Evolutionary conservation across 1,140 invertebrate genomes (phyloP).

Genomic region (Drosophila serrata): DNA sequence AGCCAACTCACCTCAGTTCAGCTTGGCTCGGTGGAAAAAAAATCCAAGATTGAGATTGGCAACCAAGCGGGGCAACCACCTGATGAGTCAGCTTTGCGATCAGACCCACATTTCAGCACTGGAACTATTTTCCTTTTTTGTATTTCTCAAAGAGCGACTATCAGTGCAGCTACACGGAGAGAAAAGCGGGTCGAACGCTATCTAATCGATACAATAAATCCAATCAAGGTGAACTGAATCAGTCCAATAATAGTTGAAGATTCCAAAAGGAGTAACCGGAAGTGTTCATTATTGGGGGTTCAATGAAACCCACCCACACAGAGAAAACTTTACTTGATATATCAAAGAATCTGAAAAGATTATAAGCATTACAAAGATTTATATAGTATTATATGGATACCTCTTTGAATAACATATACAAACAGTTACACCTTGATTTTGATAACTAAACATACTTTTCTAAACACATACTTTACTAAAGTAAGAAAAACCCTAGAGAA

Average conservation of each 20-base stretch:
- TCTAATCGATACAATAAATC: conserved; percentile 7
- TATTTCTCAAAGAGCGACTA: too few species aligned
- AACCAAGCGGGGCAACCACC: conserved; percentile 54
- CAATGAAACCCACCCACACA: too few species aligned
- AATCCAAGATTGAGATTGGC: conserved; percentile 33
- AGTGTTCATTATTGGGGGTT: neutral
- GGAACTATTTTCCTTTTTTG: neutral
- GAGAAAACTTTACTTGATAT: too few species aligned
- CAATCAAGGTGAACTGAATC: neutral
- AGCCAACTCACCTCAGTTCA: conserved; percentile 8
- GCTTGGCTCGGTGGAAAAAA: too few species aligned
- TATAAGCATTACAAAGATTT: too few species aligned
- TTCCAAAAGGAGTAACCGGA: neutral
- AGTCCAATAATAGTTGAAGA: neutral
- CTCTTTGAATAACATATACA: too few species aligned
- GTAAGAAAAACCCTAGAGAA: too few species aligned
- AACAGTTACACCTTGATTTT: too few species aligned
- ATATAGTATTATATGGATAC: too few species aligned
- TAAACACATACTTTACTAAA: too few species aligned
- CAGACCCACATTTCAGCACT: neutral
- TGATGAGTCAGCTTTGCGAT: conserved; percentile 36
- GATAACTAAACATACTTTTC: too few species aligned
- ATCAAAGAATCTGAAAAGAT: too few species aligned
- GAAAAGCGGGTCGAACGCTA: conserved; percentile 15
- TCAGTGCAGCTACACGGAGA: conserved; percentile 26